Conservation (phyloP, 2,797 vertebrate genomes). For the Myripristis murdjan region DNA sequence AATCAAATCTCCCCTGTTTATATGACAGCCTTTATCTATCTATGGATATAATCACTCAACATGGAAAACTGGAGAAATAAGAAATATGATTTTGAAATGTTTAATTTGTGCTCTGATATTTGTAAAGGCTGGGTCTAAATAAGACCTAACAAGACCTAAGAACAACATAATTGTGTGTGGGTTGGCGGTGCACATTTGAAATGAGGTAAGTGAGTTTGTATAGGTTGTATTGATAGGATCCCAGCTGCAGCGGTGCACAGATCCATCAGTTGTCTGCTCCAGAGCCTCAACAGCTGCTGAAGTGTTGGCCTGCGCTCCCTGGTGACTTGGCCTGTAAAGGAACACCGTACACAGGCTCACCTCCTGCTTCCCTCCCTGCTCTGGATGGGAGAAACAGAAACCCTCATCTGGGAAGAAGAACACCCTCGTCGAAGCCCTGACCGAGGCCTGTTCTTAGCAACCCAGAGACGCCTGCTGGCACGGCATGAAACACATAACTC, state of each 20-base stretch:
- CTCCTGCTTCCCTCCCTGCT: slow-evolving; percentile 65
- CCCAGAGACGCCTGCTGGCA: slow-evolving; percentile 83
- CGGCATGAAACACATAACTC: slow-evolving; percentile 83
- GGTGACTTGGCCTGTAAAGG: slow-evolving; percentile 72
- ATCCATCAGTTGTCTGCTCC: slow-evolving; percentile 13
- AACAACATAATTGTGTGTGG: too few relatives aligned
- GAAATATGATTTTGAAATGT: too few relatives aligned
- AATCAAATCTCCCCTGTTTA: too few relatives aligned
- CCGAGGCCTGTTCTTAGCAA: slow-evolving; percentile 79
- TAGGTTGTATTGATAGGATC: slow-evolving; percentile 40
- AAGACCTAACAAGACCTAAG: too few relatives aligned
- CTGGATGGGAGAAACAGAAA: slow-evolving; percentile 86
- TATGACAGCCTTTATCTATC: too few relatives aligned
- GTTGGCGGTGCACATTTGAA: too few relatives aligned
- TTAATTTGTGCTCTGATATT: too few relatives aligned
- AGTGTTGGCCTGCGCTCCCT: slow-evolving; percentile 69
- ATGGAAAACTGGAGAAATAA: too few relatives aligned
- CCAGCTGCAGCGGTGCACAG: slow-evolving; percentile 46
- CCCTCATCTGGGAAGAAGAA: slow-evolving; percentile 77
- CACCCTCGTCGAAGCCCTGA: slow-evolving; percentile 83
- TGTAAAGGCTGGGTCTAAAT: background rate
- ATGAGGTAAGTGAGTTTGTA: slow-evolving; percentile 12
- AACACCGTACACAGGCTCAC: slow-evolving; percentile 50
- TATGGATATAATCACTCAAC: too few relatives aligned
- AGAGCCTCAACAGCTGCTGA: slow-evolving; percentile 72